phyloP scores from a whole-genome alignment of 2,797 vertebrate species.

The Todus mexicanus region DNA sequence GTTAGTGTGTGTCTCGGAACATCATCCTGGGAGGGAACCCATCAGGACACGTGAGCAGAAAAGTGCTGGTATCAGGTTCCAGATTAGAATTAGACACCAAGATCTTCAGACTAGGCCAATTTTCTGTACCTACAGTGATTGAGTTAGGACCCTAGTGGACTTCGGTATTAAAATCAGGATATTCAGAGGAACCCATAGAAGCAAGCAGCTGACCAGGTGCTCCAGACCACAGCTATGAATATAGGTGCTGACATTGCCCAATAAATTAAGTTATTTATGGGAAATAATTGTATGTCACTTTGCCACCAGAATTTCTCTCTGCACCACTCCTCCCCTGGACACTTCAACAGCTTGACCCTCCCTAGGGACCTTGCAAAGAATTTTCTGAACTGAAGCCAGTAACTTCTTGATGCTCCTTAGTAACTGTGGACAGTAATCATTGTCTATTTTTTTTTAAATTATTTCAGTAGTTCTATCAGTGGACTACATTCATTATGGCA shows the following conservation, averaged over 20 bases:
- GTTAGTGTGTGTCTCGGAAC: neutral
- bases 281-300: neutral
- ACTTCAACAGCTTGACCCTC: neutral
- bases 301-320: neutral
- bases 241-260: neutral
- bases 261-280: neutral
- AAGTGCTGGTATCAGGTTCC: neutral
- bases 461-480: neutral
- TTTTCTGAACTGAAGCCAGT: neutral
- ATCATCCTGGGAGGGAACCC: neutral
- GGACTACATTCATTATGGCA: neutral
- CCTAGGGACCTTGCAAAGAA: neutral
- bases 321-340: neutral
- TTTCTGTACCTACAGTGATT: neutral
- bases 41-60: neutral
- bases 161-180: neutral
- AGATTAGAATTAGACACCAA: neutral
- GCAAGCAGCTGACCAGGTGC: neutral
- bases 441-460: neutral
- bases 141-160: neutral
- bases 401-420: neutral
- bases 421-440: neutral
- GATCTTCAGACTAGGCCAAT: neutral
- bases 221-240: neutral
- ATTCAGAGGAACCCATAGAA: neutral